phyloP scores from a whole-genome alignment of 2,888 invertebrate genomes.

The Hirtodrosophila trivittata region DNA sequence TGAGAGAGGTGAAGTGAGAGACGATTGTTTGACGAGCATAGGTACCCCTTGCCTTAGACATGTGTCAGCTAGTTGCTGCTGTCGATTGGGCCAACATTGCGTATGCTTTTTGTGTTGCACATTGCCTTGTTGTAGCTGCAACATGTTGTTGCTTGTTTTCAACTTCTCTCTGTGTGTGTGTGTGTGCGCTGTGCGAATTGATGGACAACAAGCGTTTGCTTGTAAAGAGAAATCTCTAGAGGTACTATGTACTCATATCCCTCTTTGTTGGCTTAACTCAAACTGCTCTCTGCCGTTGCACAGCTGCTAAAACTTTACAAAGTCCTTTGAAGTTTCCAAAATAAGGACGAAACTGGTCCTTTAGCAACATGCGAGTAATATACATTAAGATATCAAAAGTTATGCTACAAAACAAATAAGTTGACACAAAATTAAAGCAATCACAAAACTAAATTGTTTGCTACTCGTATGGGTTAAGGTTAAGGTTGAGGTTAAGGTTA shows the following conservation, averaged over 20 bases:
- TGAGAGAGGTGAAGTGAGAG: constrained; percentile 6
- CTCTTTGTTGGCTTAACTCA: constrained; percentile 3
- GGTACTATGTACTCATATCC: constrained; percentile 11
- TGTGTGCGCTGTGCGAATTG: neutral
- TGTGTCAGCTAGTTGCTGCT: constrained; percentile 38
- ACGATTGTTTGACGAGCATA: constrained; percentile 25
- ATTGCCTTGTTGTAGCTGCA: constrained; percentile 13
- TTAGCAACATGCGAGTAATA: too few relatives aligned
- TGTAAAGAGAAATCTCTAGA: constrained; percentile 7
- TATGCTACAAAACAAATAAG: too few relatives aligned
- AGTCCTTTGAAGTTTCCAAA: constrained; percentile 36
- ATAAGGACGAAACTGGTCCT: constrained; percentile 5
- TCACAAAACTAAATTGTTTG: too few relatives aligned
- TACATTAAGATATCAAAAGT: too few relatives aligned
- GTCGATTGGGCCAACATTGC: constrained; percentile 60
- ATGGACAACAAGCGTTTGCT: neutral
- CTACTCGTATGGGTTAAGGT: too few relatives aligned
- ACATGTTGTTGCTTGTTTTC: constrained; percentile 1
- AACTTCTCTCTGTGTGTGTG: constrained; percentile 3
- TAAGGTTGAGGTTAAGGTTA: too few relatives aligned
- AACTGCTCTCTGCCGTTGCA: constrained; percentile 32
- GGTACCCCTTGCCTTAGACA: constrained; percentile 14
- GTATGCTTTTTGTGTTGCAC: constrained; percentile 60
- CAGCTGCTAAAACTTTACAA: constrained; percentile 24
- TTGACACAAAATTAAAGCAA: too few relatives aligned